phyloP scores from a whole-genome alignment of 2,797 vertebrate genomes.

The Neosilurus hyrtlii region DNA sequence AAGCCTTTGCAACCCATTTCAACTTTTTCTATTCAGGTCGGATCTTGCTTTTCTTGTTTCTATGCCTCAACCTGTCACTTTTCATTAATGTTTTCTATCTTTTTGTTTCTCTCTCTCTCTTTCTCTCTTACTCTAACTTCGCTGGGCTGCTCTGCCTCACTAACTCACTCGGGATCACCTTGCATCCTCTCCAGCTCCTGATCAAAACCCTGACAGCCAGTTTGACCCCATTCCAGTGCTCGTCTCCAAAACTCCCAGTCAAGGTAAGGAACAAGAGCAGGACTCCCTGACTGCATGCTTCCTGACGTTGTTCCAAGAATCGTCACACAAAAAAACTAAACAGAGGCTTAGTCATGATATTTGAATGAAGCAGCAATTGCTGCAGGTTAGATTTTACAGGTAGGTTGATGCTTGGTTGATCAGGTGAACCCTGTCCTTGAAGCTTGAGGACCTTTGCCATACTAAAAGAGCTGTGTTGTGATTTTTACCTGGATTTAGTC shows the following conservation, averaged over 20 bases:
- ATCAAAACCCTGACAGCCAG: slow-evolving; percentile 92
- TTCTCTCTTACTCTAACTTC: neutral
- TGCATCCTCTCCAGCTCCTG: slow-evolving; percentile 77
- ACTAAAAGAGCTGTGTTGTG: too few species aligned
- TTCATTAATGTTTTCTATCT: neutral
- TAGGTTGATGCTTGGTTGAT: neutral
- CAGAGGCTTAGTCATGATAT: neutral
- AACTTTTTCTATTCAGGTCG: neutral
- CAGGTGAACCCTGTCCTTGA: neutral
- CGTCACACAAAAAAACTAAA: neutral
- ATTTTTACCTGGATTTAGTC: too few species aligned
- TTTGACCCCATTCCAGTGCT: slow-evolving; percentile 99
- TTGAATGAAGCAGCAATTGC: neutral
- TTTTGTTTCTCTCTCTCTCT: neutral
- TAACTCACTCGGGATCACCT: slow-evolving; percentile 53
- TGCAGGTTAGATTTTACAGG: neutral
- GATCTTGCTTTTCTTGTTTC: neutral
- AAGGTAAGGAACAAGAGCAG: slow-evolving; percentile 84
- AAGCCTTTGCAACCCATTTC: neutral
- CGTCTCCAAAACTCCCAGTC: slow-evolving; percentile 95
- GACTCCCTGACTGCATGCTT: neutral
- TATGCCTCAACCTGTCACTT: neutral
- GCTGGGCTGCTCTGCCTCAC: slow-evolving; percentile 2
- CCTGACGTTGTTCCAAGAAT: neutral
- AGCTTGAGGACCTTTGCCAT: neutral